Conservation (phyloP, 2,888 invertebrate species). For the Volucella zonaria region DNA sequence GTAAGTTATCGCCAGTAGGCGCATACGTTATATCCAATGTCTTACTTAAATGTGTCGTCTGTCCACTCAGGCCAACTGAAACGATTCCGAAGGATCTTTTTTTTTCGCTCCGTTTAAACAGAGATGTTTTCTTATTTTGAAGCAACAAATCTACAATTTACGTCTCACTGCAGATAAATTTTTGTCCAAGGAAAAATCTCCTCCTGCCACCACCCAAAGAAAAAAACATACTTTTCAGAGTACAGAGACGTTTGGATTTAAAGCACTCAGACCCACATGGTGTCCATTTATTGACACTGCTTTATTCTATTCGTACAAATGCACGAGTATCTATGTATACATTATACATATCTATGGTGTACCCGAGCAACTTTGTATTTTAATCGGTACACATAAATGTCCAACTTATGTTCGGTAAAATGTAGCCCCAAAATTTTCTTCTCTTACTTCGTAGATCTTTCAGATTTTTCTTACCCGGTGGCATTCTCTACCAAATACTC, state of each 20-base stretch:
- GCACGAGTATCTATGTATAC: neutral
- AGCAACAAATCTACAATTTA: conserved; percentile 61
- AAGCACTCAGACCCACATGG: conserved; percentile 53
- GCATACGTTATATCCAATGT: conserved; percentile 72
- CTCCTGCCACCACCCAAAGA: conserved; percentile 4
- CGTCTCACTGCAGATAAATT: conserved; percentile 45
- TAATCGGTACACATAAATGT: conserved; percentile 3
- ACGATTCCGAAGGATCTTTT: too few species aligned
- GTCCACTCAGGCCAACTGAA: conserved; percentile 8
- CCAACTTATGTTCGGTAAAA: conserved; percentile 5
- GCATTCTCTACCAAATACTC: too few species aligned
- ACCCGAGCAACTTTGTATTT: conserved; percentile 21
- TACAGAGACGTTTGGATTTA: conserved; percentile 16
- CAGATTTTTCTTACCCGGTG: neutral
- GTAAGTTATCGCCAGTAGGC: conserved; percentile 73
- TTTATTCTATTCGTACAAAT: conserved; percentile 25
- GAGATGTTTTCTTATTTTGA: conserved; percentile 64
- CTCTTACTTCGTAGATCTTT: neutral
- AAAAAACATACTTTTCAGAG: neutral
- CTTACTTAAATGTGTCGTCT: conserved; percentile 71
- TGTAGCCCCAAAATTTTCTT: conserved; percentile 38
- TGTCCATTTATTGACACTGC: conserved; percentile 36
- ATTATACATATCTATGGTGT: conserved; percentile 8
- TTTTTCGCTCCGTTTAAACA: conserved; percentile 35
- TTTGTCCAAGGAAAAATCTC: conserved; percentile 11